Conservation (phyloP, 1,140 invertebrate species). For the Sycobia sp. region DNA sequence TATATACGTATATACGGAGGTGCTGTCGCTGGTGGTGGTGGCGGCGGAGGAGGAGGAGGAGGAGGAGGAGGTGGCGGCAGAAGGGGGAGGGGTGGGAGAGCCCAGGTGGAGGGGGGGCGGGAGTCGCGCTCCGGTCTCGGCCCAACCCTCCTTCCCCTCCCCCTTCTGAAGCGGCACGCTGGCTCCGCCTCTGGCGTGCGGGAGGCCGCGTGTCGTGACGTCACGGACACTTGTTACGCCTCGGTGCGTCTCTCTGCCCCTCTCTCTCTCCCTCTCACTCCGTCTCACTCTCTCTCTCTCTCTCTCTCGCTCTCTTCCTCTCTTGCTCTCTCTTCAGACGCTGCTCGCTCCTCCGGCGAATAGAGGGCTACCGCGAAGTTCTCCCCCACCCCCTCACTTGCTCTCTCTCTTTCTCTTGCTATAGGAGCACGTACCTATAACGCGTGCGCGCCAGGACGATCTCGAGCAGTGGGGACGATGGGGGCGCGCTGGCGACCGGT, state of each 20-base stretch:
- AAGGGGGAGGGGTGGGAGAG: not conserved
- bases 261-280: not conserved
- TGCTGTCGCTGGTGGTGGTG: too few species aligned
- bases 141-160: conserved; percentile 48
- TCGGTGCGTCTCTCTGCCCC: conserved; percentile 37
- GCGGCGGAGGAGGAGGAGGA: too few species aligned
- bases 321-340: not conserved
- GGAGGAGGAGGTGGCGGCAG: too few species aligned
- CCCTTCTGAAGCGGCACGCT: conserved; percentile 13
- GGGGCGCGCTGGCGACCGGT: too few species aligned
- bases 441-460: not conserved
- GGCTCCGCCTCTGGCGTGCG: conserved; percentile 55
- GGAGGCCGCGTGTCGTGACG: conserved; percentile 52
- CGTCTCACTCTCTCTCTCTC: not conserved
- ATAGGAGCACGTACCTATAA: not conserved
- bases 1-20: too few species aligned
- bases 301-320: not conserved
- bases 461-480: not conserved
- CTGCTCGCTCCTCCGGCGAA: not conserved
- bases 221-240: conserved; percentile 63
- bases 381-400: too few species aligned
- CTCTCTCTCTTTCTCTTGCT: not conserved
- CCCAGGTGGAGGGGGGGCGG: conserved; percentile 44
- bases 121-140: conserved; percentile 42
- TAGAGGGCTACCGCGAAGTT: not conserved